phyloP scores from a whole-genome alignment of 2,113 vertebrate genomes.

The Heterocephalus glaber region DNA sequence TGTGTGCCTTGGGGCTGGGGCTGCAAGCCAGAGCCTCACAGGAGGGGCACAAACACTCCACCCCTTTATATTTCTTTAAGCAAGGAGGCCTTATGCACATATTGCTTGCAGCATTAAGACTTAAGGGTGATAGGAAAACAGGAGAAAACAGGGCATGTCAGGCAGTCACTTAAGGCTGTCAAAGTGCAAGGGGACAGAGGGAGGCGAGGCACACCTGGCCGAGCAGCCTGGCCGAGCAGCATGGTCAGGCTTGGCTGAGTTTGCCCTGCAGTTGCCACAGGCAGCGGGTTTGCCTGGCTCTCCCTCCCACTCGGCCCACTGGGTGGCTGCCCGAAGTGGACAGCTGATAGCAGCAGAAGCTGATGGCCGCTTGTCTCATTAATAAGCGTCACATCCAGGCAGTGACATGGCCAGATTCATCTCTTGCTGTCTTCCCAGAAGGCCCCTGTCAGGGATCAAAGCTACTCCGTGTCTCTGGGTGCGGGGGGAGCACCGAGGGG shows the following conservation, averaged over 20 bases:
- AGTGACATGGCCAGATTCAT: not conserved
- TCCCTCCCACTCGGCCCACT: too few species aligned
- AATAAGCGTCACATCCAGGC: not conserved
- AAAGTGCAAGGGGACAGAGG: not conserved
- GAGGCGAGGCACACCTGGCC: fast-evolving
- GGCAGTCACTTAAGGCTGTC: not conserved
- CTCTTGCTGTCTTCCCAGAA: not conserved
- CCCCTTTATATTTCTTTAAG: too few species aligned
- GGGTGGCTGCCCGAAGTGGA: not conserved
- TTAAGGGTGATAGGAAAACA: not conserved
- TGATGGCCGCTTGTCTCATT: not conserved
- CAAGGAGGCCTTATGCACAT: not conserved
- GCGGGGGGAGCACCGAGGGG: not conserved
- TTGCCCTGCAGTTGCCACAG: not conserved
- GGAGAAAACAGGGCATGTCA: not conserved
- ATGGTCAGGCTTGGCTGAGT: not conserved
- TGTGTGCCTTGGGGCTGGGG: not conserved
- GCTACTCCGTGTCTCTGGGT: not conserved
- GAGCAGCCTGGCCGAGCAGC: not conserved
- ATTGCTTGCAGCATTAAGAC: not conserved
- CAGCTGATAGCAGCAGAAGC: not conserved
- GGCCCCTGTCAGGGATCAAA: constrained; percentile 21
- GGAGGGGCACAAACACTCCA: too few species aligned
- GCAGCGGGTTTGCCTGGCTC: fast-evolving
- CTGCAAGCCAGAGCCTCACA: not conserved